Evolutionary conservation across 2,113 vertebrate species (phyloP).

Genomic region (Empidonax traillii): DNA sequence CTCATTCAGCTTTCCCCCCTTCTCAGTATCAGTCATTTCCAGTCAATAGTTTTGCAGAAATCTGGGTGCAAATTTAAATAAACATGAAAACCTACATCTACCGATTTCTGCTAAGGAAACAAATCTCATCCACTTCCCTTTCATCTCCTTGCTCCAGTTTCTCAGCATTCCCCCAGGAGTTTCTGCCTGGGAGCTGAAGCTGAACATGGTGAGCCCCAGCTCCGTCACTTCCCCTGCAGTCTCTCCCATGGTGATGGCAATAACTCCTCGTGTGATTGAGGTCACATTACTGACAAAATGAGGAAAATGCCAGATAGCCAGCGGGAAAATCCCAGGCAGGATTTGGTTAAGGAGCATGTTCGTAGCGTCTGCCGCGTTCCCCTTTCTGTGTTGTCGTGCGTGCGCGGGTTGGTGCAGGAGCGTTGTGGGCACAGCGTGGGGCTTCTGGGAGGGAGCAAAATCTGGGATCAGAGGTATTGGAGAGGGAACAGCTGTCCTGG

Average conservation of each 20-base stretch:
- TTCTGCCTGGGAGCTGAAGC: neutral
- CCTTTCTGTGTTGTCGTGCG: accelerated
- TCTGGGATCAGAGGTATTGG: neutral
- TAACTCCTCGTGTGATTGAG: neutral
- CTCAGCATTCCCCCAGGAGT: neutral
- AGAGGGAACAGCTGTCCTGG: neutral
- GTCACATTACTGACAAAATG: accelerated
- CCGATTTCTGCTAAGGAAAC: neutral
- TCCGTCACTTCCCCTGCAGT: neutral
- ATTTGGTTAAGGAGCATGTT: accelerated
- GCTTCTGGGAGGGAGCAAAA: neutral
- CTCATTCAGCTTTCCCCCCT: neutral
- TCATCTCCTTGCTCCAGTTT: neutral
- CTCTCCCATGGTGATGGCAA: accelerated
- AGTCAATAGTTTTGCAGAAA: neutral
- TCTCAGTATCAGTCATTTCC: neutral
- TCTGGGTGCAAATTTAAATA: neutral
- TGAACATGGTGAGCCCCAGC: neutral
- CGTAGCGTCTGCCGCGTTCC: neutral
- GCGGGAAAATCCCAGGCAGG: neutral
- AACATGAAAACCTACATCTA: neutral
- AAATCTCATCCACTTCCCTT: neutral
- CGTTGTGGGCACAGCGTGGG: accelerated
- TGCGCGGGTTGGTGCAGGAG: accelerated
- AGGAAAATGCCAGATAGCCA: neutral